These are phyloP conservation scores for Leucophora obtusa DNA, from an alignment of 2,888 invertebrate genomes.

Conservation along the genomic window DNA sequence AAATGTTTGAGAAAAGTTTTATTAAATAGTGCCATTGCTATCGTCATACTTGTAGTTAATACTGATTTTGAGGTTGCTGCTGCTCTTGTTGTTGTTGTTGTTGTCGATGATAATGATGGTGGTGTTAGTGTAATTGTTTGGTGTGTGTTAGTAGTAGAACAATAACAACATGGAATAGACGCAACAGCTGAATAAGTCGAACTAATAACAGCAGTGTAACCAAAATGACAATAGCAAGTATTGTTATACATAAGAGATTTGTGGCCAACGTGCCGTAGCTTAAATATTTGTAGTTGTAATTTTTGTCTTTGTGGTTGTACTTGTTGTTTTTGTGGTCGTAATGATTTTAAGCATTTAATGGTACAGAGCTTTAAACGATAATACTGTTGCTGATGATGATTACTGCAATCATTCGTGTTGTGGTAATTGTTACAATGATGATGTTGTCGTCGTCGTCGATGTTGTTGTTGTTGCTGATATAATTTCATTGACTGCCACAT, in stretches of 20 bases:
- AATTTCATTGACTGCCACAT: conserved; percentile 50
- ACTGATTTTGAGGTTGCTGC: not conserved
- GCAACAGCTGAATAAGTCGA: not conserved
- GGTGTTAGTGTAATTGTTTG: not conserved
- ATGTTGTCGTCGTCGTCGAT: conserved; percentile 7
- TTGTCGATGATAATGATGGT: not conserved
- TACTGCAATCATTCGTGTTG: conserved; percentile 1
- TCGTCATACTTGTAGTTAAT: conserved; percentile 13
- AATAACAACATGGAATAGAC: conserved; percentile 3
- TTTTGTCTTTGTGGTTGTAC: conserved; percentile 1
- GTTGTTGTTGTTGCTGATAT: conserved; percentile 30
- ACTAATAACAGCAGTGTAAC: not conserved
- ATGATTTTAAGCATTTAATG: conserved; percentile 47
- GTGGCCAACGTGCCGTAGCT: conserved; percentile 37
- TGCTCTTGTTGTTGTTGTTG: not conserved
- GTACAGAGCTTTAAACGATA: conserved; percentile 41
- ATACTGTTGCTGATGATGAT: conserved; percentile 22
- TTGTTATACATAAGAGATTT: conserved; percentile 45
- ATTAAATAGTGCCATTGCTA: conserved; percentile 29
- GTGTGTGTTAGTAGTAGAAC: not conserved
- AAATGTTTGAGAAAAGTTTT: conserved; percentile 28
- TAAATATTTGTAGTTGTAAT: conserved; percentile 24
- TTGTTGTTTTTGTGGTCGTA: conserved; percentile 22
- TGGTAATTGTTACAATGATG: not conserved
- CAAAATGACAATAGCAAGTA: conserved; percentile 12